phyloP scores from a whole-genome alignment of 2,888 invertebrate species.

The Tortrix viridana region DNA sequence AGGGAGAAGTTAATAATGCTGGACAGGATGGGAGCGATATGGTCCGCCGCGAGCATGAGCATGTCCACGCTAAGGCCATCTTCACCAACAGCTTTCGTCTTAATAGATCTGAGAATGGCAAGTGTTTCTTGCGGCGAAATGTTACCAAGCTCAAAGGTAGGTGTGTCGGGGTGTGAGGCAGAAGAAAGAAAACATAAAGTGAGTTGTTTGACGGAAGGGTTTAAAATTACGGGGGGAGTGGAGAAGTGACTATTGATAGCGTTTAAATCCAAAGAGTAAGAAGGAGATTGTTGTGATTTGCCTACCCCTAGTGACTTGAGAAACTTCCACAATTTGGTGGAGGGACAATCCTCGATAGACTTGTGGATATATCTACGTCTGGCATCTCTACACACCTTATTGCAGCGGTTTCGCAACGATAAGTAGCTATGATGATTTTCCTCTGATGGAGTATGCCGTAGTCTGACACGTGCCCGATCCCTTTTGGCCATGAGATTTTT shows the following conservation, averaged over 20 bases:
- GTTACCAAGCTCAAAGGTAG: slow-evolving; percentile 2
- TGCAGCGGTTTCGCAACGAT: slow-evolving; percentile 18
- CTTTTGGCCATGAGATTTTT: slow-evolving; percentile 8
- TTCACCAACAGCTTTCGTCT: slow-evolving; percentile 11
- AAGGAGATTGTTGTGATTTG: slow-evolving; percentile 5
- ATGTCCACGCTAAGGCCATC: slow-evolving; percentile 11
- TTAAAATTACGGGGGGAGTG: background rate
- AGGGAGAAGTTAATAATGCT: slow-evolving; percentile 39
- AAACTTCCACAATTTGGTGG: slow-evolving; percentile 29
- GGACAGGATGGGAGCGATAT: background rate
- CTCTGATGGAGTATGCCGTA: background rate
- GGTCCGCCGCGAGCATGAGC: slow-evolving; percentile 11
- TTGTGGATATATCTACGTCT: slow-evolving; percentile 25
- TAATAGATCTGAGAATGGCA: background rate
- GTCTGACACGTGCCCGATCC: background rate
- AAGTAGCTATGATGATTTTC: background rate
- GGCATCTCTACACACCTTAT: slow-evolving; percentile 22
- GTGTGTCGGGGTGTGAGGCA: background rate
- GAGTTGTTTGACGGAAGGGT: background rate
- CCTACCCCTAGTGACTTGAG: slow-evolving; percentile 20
- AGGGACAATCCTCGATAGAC: slow-evolving; percentile 16
- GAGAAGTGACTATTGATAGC: slow-evolving; percentile 19
- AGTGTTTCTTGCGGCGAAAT: background rate
- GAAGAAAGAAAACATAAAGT: background rate
- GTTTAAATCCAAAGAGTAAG: background rate